These are phyloP conservation scores for Trachythela sp. DNA, from an alignment of 64 coral and sea anemone species.

Conservation along the genomic window DNA sequence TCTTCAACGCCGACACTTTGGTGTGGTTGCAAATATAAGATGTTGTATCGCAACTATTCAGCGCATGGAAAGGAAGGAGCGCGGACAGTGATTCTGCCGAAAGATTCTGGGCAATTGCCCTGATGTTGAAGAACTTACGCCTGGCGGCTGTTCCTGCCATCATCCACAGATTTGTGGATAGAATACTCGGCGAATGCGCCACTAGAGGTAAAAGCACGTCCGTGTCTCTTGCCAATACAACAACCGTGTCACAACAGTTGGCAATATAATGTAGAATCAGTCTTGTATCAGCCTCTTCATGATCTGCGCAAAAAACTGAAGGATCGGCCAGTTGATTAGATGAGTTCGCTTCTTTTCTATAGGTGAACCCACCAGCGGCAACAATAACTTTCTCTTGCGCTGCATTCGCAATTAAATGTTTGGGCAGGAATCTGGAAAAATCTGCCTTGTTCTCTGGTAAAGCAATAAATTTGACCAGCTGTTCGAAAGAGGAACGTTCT, in stretches of 20 bases:
- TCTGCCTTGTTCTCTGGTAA: conserved; percentile 24
- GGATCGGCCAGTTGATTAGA: background rate
- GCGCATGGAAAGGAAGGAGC: conserved; percentile 48
- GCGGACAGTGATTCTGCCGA: background rate
- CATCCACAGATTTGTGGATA: conserved; percentile 51
- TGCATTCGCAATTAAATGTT: background rate
- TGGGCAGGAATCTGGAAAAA: background rate
- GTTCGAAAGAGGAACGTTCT: conserved; percentile 11
- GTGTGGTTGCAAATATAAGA: conserved; percentile 36
- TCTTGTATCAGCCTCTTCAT: background rate
- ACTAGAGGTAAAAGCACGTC: conserved; percentile 69
- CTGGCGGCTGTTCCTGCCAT: conserved; percentile 56
- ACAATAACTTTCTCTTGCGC: background rate
- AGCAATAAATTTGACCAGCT: conserved; percentile 24
- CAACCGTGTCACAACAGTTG: conserved; percentile 48
- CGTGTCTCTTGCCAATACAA: conserved; percentile 61
- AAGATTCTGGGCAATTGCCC: conserved; percentile 30
- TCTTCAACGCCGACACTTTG: conserved; percentile 22
- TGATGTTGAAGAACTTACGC: conserved; percentile 48
- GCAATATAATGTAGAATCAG: conserved; percentile 10
- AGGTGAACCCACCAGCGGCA: background rate
- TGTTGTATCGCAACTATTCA: conserved; percentile 23
- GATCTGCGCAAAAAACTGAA: background rate
- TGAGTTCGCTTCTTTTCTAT: background rate
- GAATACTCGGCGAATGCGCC: conserved; percentile 36